A percentile compares a stretch with the other conserved stretches of the same genome.
phyloP scores from a whole-genome alignment of 2,888 invertebrate species.

The Agriopis marginaria region DNA sequence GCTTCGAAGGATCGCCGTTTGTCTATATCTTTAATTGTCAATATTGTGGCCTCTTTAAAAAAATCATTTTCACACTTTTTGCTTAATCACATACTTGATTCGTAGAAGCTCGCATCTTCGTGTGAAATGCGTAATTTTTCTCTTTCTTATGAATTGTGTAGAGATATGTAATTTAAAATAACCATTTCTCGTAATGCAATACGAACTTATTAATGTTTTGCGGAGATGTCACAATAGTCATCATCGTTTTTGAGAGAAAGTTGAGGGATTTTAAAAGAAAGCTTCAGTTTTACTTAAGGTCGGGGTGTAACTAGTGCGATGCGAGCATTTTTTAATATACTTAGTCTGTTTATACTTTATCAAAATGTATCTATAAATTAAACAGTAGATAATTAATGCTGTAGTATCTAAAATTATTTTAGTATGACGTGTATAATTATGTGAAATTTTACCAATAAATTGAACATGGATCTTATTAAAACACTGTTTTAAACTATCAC shows the following conservation, averaged over 20 bases:
- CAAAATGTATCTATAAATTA: too few species aligned
- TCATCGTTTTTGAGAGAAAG: conserved; percentile 26
- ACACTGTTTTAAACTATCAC: too few species aligned
- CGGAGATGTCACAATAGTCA: conserved; percentile 29
- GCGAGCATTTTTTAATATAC: too few species aligned
- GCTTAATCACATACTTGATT: conserved; percentile 22
- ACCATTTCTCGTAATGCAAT: conserved; percentile 36
- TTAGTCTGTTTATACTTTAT: too few species aligned
- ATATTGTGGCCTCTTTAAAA: background rate
- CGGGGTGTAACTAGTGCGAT: too few species aligned
- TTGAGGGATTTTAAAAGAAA: conserved; percentile 21
- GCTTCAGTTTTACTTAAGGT: background rate
- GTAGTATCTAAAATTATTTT: too few species aligned
- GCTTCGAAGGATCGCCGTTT: too few species aligned
- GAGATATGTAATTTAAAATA: conserved; percentile 38
- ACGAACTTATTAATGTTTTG: conserved; percentile 32
- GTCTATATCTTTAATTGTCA: background rate
- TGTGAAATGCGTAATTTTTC: conserved; percentile 35
- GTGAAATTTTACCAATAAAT: too few species aligned
- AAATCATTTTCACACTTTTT: conserved; percentile 15
- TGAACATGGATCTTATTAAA: too few species aligned
- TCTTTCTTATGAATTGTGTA: conserved; percentile 25
- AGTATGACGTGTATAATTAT: too few species aligned
- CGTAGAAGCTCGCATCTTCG: conserved; percentile 33
- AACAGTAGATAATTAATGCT: too few species aligned